Conservation (phyloP, 2,797 vertebrate species). For the Poecilia wingei region DNA sequence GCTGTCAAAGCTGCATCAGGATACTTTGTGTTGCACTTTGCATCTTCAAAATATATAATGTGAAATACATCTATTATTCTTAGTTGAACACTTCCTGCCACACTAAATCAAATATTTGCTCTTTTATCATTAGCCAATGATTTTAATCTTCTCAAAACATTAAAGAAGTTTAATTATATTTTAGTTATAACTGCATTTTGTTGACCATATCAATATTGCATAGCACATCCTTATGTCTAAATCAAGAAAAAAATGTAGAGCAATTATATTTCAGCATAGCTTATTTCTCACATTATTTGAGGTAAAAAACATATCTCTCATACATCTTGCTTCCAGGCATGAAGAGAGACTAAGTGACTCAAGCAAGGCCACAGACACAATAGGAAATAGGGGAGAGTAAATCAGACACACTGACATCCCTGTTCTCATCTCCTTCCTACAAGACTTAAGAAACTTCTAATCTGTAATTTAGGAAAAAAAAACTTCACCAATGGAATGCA, state of each 20-base stretch:
- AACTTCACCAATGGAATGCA: constrained; percentile 74
- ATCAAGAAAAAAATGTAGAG: not conserved
- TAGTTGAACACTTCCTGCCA: not conserved
- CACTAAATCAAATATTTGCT: not conserved
- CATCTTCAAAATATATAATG: not conserved
- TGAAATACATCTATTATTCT: not conserved
- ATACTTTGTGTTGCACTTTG: not conserved
- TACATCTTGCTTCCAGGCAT: constrained; percentile 51
- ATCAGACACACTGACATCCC: constrained; percentile 58
- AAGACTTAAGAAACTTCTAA: constrained; percentile 79
- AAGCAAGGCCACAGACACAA: constrained; percentile 72
- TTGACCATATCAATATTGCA: not conserved
- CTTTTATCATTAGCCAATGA: not conserved
- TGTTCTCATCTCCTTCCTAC: constrained; percentile 72
- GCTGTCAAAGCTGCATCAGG: not conserved
- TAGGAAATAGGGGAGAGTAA: constrained; percentile 63
- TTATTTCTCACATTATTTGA: not conserved
- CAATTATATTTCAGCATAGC: not conserved
- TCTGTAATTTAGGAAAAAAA: constrained; percentile 83
- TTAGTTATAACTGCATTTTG: not conserved
- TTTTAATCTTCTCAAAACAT: not conserved
- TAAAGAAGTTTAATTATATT: not conserved
- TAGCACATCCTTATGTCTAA: not conserved
- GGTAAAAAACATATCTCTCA: constrained; percentile 10
- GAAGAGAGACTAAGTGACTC: constrained; percentile 69